These are phyloP conservation scores for Chymomyza procnemis DNA, from an alignment of 2,888 invertebrate species.

Conservation along the genomic window DNA sequence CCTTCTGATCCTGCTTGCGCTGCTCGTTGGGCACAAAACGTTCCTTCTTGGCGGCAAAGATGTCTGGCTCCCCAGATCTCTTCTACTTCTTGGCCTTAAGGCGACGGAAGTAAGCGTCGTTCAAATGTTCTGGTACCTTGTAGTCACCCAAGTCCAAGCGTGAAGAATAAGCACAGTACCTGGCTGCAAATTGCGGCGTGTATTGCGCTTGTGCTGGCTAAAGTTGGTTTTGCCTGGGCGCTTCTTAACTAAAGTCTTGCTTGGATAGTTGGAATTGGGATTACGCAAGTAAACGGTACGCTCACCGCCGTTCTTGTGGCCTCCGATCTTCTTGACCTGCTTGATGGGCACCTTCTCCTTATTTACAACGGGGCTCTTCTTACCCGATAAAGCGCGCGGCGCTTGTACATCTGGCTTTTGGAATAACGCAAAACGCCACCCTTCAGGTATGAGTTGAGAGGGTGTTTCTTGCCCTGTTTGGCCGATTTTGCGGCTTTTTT, in stretches of 20 bases:
- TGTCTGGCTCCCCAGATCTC: conserved; percentile 92
- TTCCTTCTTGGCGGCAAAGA: conserved; percentile 95
- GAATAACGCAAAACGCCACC: too few relatives aligned
- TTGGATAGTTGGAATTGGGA: conserved; percentile 88
- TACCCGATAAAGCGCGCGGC: conserved; percentile 85
- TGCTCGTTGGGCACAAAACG: conserved; percentile 93
- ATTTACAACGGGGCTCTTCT: conserved; percentile 85
- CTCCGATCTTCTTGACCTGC: conserved; percentile 92
- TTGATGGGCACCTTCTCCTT: conserved; percentile 85
- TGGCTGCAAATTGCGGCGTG: conserved; percentile 88
- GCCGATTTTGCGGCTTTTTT: conserved; percentile 81
- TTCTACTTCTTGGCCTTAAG: conserved; percentile 86
- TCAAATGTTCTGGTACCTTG: too few relatives aligned
- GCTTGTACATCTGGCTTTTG: conserved; percentile 77
- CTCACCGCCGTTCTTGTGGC: conserved; percentile 96
- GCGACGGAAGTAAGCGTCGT: too few relatives aligned
- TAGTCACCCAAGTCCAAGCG: conserved; percentile 91
- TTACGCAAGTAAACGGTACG: conserved; percentile 89
- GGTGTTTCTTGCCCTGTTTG: conserved; percentile 81
- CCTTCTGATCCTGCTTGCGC: conserved; percentile 93
- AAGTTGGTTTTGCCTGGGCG: conserved; percentile 88
- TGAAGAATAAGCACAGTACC: conserved; percentile 94
- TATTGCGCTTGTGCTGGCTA: conserved; percentile 84
- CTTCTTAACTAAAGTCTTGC: conserved; percentile 85
- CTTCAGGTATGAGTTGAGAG: conserved; percentile 89